Base-by-base conservation (phyloP, 2,113 vertebrate genomes). In the Prionailurus bengalensis region DNA sequence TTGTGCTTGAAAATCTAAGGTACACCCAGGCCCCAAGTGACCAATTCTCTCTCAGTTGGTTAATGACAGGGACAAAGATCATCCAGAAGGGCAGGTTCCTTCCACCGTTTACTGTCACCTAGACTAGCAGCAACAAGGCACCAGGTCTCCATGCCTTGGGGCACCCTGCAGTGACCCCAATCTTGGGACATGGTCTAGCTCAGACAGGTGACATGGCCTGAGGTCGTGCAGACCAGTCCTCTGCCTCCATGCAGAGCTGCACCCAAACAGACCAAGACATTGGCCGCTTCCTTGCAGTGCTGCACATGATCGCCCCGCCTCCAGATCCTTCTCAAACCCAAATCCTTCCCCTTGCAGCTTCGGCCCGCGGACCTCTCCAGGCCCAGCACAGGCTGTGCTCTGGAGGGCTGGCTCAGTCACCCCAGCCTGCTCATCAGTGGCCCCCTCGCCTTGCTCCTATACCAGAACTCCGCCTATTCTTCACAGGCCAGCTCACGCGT, bases 241-340 rank as follows among this genome's bases (percentile, higher is more conserved):
- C 29, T 66, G 45, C n/a, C n/a, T 80, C 21, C 2, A 5, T 23
- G 42, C 51, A 68, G 63, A 53, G 53, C 6, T n/a, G 23, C 4
- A 55, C 10, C 45, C 51, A 10, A 45, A 68, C 6, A 16, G 81
- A 48, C 15, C 0, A 39, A 29, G 36, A 61, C 0, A 0, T 14
- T 0, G 2, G 29, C 36, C 0, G 0, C 4, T 21, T 84, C 51
- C 61, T 31, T 12, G 0, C 2, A 3, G 55, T 3, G 31, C 15
- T 3, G 14, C 0, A 2, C 4, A 16, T 1, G 53, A 45, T 8
- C 1, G 3, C 7, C 16, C 45, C n/a, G 45, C 23, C 36, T 16
- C 33, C 31, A 25, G 70, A 31, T 39, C 13, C 92, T 51, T 76
- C 48, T 68, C 23, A 5, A 42, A 53, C n/a, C 42, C 85, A 65